phyloP scores from a whole-genome alignment of 2,888 invertebrate genomes.

The Zeuzera pyrina region DNA sequence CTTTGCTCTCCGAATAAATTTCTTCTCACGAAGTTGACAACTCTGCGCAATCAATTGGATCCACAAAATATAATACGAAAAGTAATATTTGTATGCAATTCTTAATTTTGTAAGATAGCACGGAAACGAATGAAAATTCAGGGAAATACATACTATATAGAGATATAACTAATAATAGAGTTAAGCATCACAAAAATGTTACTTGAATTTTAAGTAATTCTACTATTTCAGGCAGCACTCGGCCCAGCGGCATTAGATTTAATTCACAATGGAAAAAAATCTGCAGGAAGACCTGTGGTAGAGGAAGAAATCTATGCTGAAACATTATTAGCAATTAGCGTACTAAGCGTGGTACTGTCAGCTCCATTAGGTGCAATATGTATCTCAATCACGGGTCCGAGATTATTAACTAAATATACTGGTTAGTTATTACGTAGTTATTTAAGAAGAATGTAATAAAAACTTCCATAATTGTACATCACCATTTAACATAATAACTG shows the following conservation, averaged over 20 bases:
- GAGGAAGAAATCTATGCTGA: slow-evolving; percentile 69
- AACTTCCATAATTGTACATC: no score
- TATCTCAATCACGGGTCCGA: slow-evolving; percentile 78
- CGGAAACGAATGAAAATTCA: neutral
- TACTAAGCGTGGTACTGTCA: slow-evolving; percentile 81
- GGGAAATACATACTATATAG: neutral
- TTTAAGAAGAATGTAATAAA: no score
- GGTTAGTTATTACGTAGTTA: no score
- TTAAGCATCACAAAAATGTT: neutral
- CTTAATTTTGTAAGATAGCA: neutral
- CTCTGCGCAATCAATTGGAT: no score
- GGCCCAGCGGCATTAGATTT: slow-evolving; percentile 79
- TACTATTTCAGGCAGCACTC: slow-evolving; percentile 75
- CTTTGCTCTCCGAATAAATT: no score
- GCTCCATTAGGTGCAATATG: slow-evolving; percentile 81
- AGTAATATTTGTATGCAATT: neutral
- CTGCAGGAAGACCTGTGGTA: slow-evolving; percentile 46
- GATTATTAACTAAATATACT: no score
- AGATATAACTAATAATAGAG: neutral
- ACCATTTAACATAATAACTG: no score
- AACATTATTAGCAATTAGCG: slow-evolving; percentile 77
- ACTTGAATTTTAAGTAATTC: neutral
- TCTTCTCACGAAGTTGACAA: no score
- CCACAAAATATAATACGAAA: no score
- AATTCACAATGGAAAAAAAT: slow-evolving; percentile 35